A percentile compares a stretch with the other conserved stretches of the same genome.
These are phyloP conservation scores for Tautogolabrus adspersus DNA, from an alignment of 2,113 vertebrate species.

Conservation along the genomic window DNA sequence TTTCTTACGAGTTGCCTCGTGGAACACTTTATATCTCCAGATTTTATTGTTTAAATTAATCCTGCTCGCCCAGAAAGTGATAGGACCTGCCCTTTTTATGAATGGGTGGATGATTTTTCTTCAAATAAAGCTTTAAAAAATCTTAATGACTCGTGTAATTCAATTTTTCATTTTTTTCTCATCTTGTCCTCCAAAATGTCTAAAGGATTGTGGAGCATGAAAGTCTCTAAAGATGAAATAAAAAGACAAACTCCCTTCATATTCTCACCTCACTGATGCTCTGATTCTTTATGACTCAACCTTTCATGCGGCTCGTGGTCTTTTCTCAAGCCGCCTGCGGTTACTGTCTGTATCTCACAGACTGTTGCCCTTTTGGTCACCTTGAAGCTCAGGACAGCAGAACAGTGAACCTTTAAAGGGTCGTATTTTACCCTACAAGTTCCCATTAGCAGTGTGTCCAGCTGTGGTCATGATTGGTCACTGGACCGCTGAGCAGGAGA, in stretches of 20 bases:
- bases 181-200: slow-evolving; percentile 6
- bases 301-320: slow-evolving; percentile 52
- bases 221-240: slow-evolving; percentile 10
- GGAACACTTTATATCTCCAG: not conserved
- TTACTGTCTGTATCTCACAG: slow-evolving; percentile 45
- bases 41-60: not conserved
- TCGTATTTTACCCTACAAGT: slow-evolving; percentile 68
- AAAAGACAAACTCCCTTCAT: slow-evolving; percentile 8
- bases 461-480: slow-evolving; percentile 56
- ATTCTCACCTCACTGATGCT: slow-evolving; percentile 8
- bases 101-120: not conserved
- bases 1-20: not conserved
- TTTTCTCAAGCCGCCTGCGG: slow-evolving; percentile 9
- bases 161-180: slow-evolving; percentile 18
- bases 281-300: slow-evolving; percentile 56
- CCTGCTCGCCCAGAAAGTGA: not conserved
- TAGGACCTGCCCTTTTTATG: not conserved
- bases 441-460: slow-evolving; percentile 69
- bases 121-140: slow-evolving; percentile 13
- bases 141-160: not conserved
- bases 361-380: slow-evolving; percentile 62
- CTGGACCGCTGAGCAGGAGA: slow-evolving; percentile 51
- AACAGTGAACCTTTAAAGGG: slow-evolving; percentile 45
- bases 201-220: slow-evolving; percentile 28
- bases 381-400: slow-evolving; percentile 60